Evolutionary conservation across 2,888 invertebrate genomes (phyloP).

Genomic region (Andrena trimmerana): DNA sequence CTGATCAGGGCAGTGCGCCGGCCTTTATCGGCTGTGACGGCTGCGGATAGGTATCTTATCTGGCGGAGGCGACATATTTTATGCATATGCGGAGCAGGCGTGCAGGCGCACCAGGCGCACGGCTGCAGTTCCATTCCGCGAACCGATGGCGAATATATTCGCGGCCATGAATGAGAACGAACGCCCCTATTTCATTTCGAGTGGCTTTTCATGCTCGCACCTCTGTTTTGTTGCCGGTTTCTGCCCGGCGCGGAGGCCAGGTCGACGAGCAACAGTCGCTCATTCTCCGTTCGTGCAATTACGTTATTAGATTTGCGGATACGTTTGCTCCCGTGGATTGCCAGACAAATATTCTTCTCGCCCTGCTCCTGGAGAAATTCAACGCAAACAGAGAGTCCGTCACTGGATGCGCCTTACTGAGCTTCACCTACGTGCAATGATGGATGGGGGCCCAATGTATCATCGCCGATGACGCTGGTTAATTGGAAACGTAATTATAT

Average conservation of each 20-base stretch:
- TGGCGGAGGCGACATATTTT: constrained; percentile 8
- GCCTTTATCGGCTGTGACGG: constrained; percentile 36
- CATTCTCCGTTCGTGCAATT: constrained; percentile 27
- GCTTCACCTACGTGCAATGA: background rate
- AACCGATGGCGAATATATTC: constrained; percentile 8
- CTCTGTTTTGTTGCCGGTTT: background rate
- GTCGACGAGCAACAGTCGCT: no score
- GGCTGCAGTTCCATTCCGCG: background rate
- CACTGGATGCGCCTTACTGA: background rate
- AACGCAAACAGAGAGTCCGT: constrained; percentile 5
- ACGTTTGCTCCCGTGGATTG: background rate
- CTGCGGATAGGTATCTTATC: constrained; percentile 54
- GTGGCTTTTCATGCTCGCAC: background rate
- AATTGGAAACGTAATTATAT: constrained; percentile 15
- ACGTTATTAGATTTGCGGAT: constrained; percentile 44
- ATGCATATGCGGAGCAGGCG: background rate
- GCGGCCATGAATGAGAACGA: background rate
- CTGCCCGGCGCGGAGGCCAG: background rate
- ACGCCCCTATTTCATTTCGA: background rate
- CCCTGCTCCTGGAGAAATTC: constrained; percentile 11
- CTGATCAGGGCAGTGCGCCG: constrained; percentile 28
- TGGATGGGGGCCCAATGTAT: constrained; percentile 3
- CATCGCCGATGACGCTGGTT: constrained; percentile 15
- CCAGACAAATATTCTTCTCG: constrained; percentile 33
- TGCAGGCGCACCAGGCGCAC: background rate